Evolutionary conservation across 2,113 vertebrate genomes (phyloP).

Genomic region (Cryptotis parvus): DNA sequence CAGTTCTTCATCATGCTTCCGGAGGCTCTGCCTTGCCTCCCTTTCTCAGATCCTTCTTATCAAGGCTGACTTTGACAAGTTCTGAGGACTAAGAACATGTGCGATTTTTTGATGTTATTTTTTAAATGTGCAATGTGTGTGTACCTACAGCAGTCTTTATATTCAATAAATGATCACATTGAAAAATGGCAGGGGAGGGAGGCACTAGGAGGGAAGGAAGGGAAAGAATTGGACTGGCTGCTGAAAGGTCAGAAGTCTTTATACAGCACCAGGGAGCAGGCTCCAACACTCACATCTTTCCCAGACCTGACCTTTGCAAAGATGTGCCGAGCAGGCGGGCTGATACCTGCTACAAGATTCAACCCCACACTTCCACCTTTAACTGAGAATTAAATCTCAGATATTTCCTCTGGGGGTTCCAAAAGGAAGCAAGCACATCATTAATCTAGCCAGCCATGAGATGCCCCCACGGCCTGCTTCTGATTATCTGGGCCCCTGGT

Average conservation of each 20-base stretch:
- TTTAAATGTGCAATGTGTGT: neutral
- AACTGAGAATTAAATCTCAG: slow-evolving; percentile 82
- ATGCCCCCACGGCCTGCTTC: slow-evolving; percentile 75
- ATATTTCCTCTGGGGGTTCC: slow-evolving; percentile 77
- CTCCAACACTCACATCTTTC: slow-evolving; percentile 79
- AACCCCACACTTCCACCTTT: slow-evolving; percentile 80
- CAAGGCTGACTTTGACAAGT: neutral
- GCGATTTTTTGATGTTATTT: neutral
- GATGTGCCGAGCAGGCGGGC: slow-evolving; percentile 83
- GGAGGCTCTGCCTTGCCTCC: neutral
- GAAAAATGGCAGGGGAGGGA: neutral
- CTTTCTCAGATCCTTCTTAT: neutral
- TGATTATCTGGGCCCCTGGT: slow-evolving; percentile 61
- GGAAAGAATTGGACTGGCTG: slow-evolving; percentile 82
- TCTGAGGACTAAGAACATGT: neutral
- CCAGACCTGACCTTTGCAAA: slow-evolving; percentile 86
- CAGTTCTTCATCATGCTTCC: rapidly evolving
- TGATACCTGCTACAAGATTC: slow-evolving; percentile 75
- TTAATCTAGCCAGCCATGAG: slow-evolving; percentile 82
- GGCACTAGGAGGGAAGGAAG: slow-evolving; percentile 9
- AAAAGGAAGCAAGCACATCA: slow-evolving; percentile 62
- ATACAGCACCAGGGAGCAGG: slow-evolving; percentile 78
- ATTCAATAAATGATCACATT: slow-evolving; percentile 75
- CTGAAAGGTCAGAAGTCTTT: slow-evolving; percentile 87
- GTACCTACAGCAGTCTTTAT: neutral